Conservation (phyloP, 1,140 invertebrate species). For the Fopius arisanus region DNA sequence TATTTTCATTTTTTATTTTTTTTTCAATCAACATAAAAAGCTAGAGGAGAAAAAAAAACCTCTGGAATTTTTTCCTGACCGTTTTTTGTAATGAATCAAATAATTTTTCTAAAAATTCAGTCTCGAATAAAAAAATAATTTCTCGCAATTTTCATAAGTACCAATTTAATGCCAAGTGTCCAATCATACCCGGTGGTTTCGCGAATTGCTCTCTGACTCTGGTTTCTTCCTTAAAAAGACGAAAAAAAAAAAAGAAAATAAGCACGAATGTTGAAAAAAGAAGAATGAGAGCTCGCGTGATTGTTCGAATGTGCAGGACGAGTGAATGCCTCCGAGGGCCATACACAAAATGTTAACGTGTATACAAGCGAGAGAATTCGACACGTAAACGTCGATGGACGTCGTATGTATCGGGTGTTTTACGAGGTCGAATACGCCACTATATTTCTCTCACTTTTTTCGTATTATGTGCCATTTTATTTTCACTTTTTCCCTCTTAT, state of each 20-base stretch:
- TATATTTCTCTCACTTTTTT: conserved; percentile 11
- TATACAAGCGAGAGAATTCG: neutral
- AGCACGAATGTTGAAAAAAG: neutral
- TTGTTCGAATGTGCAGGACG: conserved; percentile 14
- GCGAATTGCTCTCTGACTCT: conserved; percentile 3
- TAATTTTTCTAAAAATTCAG: neutral
- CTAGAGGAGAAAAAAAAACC: too few species aligned
- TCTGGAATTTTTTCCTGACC: neutral
- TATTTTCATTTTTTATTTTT: too few species aligned
- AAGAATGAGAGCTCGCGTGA: conserved; percentile 15
- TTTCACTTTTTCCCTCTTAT: neutral
- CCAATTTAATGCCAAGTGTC: conserved; percentile 9
- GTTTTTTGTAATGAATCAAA: neutral
- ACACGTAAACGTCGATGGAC: conserved; percentile 14
- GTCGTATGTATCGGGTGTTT: neutral
- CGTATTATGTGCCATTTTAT: neutral
- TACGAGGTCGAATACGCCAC: neutral
- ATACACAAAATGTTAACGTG: neutral
- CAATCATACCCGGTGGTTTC: conserved; percentile 13
- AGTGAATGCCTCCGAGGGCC: conserved; percentile 2
- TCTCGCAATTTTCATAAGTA: neutral
- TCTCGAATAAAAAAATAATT: neutral
- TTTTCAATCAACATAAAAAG: too few species aligned
- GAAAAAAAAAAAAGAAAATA: neutral
- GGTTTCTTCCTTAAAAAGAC: neutral